These are phyloP conservation scores for Hippocampus zosterae DNA, from an alignment of 2,113 vertebrate genomes.

Conservation along the genomic window DNA sequence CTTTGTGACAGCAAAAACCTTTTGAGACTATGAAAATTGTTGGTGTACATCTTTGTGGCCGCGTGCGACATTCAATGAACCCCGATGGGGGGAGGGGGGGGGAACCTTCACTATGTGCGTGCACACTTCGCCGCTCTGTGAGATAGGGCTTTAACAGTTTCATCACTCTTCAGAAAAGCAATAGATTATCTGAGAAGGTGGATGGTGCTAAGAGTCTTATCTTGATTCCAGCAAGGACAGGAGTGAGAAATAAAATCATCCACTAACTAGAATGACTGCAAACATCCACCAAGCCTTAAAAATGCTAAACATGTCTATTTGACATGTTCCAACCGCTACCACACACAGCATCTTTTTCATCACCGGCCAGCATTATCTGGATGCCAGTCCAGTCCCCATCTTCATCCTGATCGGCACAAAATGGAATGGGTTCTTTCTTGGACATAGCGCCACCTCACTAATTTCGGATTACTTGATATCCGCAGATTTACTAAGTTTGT, in stretches of 20 bases:
- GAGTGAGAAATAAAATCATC: not conserved
- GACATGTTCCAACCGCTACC: not conserved
- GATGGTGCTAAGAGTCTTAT: conserved; percentile 27
- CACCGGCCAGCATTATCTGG: not conserved
- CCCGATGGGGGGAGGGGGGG: too few relatives aligned
- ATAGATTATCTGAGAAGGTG: conserved; percentile 31
- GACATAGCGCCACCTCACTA: not conserved
- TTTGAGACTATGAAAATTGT: too few relatives aligned
- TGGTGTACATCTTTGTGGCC: too few relatives aligned
- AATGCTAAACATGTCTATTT: not conserved
- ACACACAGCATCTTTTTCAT: not conserved
- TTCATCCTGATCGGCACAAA: not conserved
- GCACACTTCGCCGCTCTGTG: too few relatives aligned
- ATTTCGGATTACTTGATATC: not conserved
- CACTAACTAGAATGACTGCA: not conserved
- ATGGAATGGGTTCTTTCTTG: not conserved
- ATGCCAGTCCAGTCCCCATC: not conserved
- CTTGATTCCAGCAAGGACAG: conserved; percentile 10
- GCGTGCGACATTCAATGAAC: too few relatives aligned
- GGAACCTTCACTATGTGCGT: too few relatives aligned
- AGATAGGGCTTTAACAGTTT: conserved; percentile 1
- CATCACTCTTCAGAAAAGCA: conserved; percentile 27
- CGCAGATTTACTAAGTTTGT: not conserved
- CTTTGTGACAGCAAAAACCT: too few relatives aligned
- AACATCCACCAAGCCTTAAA: not conserved